These are phyloP conservation scores for Onychorhynchus coronatus DNA, from an alignment of 2,113 vertebrate species.

Conservation along the genomic window DNA sequence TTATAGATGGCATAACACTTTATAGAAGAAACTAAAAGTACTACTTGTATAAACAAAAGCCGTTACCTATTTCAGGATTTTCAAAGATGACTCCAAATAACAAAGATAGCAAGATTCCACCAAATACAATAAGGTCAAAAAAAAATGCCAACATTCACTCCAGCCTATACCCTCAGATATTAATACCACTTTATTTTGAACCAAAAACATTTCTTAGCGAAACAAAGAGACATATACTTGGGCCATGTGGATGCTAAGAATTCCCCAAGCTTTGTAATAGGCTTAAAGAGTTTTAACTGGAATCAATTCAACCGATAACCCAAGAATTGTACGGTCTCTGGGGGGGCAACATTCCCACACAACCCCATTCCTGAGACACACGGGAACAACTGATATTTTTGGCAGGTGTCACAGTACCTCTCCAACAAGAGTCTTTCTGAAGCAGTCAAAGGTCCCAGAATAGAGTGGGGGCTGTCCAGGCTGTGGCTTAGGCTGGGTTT, in stretches of 20 bases:
- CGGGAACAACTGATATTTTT: neutral
- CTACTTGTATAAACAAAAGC: neutral
- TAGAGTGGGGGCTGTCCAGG: slow-evolving; percentile 82
- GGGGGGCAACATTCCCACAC: neutral
- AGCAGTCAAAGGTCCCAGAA: slow-evolving; percentile 92
- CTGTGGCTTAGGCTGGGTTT: slow-evolving; percentile 86
- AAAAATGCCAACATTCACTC: neutral
- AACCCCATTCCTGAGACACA: neutral
- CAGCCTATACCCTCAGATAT: neutral
- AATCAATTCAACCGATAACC: neutral
- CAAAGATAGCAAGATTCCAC: neutral
- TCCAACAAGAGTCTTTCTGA: slow-evolving; percentile 86
- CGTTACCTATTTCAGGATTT: neutral
- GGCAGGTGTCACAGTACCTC: slow-evolving; percentile 78
- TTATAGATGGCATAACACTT: neutral
- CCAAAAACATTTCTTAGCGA: neutral
- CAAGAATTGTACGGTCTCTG: neutral
- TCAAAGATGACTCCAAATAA: neutral
- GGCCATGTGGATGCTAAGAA: rapidly evolving
- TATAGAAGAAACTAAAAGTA: neutral
- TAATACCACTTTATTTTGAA: neutral
- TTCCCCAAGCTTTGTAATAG: neutral
- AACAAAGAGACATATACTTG: neutral
- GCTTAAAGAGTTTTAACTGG: neutral
- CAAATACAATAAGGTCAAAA: neutral